Evolutionary conservation across 2,113 vertebrate genomes (phyloP).

Genomic region (Syngnathus typhle): DNA sequence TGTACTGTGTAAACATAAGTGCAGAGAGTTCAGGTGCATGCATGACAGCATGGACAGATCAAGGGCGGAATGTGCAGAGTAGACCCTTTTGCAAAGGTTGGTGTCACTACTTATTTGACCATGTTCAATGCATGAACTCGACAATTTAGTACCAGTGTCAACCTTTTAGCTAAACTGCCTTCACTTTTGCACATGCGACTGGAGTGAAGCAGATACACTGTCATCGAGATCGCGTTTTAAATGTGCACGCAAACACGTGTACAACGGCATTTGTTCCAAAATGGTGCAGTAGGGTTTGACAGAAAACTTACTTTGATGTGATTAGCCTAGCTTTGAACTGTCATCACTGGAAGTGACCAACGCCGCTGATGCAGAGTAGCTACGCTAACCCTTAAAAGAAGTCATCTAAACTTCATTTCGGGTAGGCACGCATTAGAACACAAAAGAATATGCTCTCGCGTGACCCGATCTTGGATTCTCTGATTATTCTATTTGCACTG

Average conservation of each 20-base stretch:
- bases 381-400: conserved; percentile 46
- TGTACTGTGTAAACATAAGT: neutral
- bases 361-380: conserved; percentile 30
- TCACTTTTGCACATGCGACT: neutral
- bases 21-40: neutral
- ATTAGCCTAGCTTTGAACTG: conserved; percentile 24
- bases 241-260: neutral
- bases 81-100: neutral
- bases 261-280: neutral
- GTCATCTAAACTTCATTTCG: conserved; percentile 21
- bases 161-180: conserved; percentile 11
- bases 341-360: conserved; percentile 14
- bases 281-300: neutral
- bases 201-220: neutral
- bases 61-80: neutral
- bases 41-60: neutral
- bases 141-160: conserved; percentile 1
- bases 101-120: neutral
- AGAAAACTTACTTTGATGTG: conserved; percentile 9
- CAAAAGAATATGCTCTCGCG: neutral
- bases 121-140: neutral
- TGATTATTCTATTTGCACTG: neutral
- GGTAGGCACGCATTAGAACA: neutral
- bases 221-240: neutral
- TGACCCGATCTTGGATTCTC: conserved; percentile 7